A percentile compares a stretch with the other conserved stretches of the same genome.
phyloP scores from a whole-genome alignment of 2,113 vertebrate species.

The Stegastes partitus region DNA sequence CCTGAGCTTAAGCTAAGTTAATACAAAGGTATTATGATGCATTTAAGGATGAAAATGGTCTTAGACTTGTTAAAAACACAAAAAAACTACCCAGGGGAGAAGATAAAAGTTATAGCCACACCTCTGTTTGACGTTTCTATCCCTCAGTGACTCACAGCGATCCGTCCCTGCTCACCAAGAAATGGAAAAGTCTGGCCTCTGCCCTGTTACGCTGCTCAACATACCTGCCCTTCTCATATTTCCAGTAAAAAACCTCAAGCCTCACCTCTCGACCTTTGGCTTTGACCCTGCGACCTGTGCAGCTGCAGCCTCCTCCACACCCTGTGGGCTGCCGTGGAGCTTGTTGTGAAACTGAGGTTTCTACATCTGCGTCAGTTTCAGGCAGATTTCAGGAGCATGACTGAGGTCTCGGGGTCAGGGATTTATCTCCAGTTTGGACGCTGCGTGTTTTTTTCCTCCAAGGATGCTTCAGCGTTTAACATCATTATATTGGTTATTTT shows the following conservation, averaged over 20 bases:
- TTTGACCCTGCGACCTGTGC: conserved; percentile 21
- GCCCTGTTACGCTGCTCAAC: not conserved
- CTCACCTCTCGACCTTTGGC: conserved; percentile 32
- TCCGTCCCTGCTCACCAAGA: not conserved
- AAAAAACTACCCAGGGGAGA: not conserved
- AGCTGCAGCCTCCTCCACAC: conserved; percentile 27
- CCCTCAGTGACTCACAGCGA: not conserved
- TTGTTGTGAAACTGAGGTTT: conserved; percentile 10
- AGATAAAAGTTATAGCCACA: not conserved
- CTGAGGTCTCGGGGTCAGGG: not conserved
- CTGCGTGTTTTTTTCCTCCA: not conserved
- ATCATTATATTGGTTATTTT: not conserved
- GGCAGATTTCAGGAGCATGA: not conserved
- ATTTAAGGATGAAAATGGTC: too few relatives aligned
- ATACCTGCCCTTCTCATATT: not conserved
- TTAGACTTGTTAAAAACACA: too few relatives aligned
- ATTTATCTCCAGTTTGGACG: not conserved
- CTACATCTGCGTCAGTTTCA: conserved; percentile 7
- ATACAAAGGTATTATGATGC: too few relatives aligned
- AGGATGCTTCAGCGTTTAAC: too few relatives aligned
- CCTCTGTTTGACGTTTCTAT: not conserved
- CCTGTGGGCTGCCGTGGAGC: not conserved
- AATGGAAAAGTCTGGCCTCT: not conserved
- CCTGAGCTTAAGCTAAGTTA: too few relatives aligned
- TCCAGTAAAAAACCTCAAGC: conserved; percentile 5